A percentile compares a stretch with the other conserved stretches of the same genome.
Evolutionary conservation across 2,888 invertebrate genomes (phyloP).

Genomic region (Formica aserva): DNA sequence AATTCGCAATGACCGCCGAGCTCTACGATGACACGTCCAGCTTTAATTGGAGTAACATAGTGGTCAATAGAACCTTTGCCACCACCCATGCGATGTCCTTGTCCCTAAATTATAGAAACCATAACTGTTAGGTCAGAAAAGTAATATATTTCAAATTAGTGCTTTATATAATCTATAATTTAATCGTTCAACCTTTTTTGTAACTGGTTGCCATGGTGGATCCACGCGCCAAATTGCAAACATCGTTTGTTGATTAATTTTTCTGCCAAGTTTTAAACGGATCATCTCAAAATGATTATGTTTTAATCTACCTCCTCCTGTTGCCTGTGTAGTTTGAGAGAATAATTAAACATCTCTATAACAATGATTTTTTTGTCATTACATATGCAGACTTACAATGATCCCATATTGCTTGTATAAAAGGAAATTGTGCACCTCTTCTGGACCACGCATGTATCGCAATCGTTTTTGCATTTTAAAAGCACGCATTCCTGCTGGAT

Average conservation of each 20-base stretch:
- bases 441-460: slow-evolving; percentile 96
- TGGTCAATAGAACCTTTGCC: slow-evolving; percentile 98
- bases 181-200: slow-evolving; percentile 89
- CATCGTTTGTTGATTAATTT: slow-evolving; percentile 92
- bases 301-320: slow-evolving; percentile 93
- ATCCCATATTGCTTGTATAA: slow-evolving; percentile 97
- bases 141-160: background rate
- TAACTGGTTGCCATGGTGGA: slow-evolving; percentile 97
- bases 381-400: slow-evolving; percentile 88
- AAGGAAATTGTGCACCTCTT: slow-evolving; percentile 93
- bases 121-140: background rate
- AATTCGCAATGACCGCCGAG: slow-evolving; percentile 96
- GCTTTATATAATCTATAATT: background rate
- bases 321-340: slow-evolving; percentile 88
- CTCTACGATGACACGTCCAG: slow-evolving; percentile 96
- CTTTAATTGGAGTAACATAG: slow-evolving; percentile 97
- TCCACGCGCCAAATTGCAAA: slow-evolving; percentile 98
- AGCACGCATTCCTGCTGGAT: slow-evolving; percentile 89
- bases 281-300: slow-evolving; percentile 96
- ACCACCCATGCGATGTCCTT: slow-evolving; percentile 97
- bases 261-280: slow-evolving; percentile 91
- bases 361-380: background rate
- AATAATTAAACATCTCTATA: slow-evolving; percentile 2
- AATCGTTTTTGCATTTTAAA: slow-evolving; percentile 95
- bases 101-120: slow-evolving; percentile 87